Evolutionary conservation across 2,113 vertebrate species (phyloP).

Genomic region (Cephalopholis sonnerati): DNA sequence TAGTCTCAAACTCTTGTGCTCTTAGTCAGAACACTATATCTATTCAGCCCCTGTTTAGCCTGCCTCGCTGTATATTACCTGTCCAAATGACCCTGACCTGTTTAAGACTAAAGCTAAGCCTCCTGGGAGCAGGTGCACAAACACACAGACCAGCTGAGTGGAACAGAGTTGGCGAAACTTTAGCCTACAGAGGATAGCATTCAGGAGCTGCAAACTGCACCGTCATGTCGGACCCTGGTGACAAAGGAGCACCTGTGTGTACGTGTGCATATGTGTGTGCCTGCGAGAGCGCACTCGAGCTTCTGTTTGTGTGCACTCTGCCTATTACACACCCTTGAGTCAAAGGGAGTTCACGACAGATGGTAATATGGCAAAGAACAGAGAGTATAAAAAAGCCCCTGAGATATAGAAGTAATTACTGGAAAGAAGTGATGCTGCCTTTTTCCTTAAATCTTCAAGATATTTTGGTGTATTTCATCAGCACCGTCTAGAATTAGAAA

Average conservation of each 20-base stretch:
- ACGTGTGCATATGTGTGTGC: slow-evolving; percentile 4
- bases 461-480: slow-evolving; percentile 23
- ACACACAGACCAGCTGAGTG: slow-evolving; percentile 40
- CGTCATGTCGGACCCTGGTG: slow-evolving; percentile 60
- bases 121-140: slow-evolving; percentile 60
- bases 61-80: slow-evolving; percentile 43
- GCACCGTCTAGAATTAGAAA: slow-evolving; percentile 1
- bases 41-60: slow-evolving; percentile 54
- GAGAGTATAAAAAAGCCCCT: background rate
- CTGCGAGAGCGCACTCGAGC: slow-evolving; percentile 25
- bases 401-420: slow-evolving; percentile 36
- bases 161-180: slow-evolving; percentile 71
- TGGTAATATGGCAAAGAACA: slow-evolving; percentile 17
- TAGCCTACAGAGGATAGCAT: slow-evolving; percentile 75
- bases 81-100: slow-evolving; percentile 57
- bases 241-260: slow-evolving; percentile 80
- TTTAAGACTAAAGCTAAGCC: slow-evolving; percentile 62
- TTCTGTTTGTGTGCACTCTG: slow-evolving; percentile 26
- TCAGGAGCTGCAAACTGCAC: slow-evolving; percentile 72
- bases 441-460: slow-evolving; percentile 8
- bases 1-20: slow-evolving; percentile 5
- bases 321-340: slow-evolving; percentile 24
- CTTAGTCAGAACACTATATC: slow-evolving; percentile 51
- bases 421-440: slow-evolving; percentile 3
- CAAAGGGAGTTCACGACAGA: slow-evolving; percentile 50